phyloP scores from a whole-genome alignment of 2,797 vertebrate genomes.

The Cyprinodon diabolis region DNA sequence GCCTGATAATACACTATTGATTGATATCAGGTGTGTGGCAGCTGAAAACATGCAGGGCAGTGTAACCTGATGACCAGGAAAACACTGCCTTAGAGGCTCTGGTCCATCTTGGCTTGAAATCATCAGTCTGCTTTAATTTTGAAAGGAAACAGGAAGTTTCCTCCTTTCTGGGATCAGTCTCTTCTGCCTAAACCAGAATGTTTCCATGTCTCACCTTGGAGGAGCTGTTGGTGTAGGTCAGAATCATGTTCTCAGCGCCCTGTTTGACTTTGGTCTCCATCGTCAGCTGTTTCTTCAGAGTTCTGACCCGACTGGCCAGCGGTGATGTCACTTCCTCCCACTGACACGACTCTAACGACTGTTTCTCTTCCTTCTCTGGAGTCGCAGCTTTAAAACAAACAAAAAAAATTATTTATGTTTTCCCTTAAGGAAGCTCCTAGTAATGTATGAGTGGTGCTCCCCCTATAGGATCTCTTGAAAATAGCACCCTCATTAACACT shows the following conservation, averaged over 20 bases:
- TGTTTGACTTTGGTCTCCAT: conserved; percentile 95
- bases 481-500: too few relatives aligned
- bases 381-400: conserved; percentile 11
- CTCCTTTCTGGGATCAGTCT: neutral
- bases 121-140: neutral
- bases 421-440: too few relatives aligned
- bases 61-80: too few relatives aligned
- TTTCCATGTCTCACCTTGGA: conserved; percentile 81
- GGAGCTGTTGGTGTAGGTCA: conserved; percentile 84
- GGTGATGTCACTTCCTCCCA: conserved; percentile 82
- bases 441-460: too few relatives aligned
- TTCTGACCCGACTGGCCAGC: conserved; percentile 78
- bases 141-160: neutral
- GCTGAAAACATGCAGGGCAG: too few relatives aligned
- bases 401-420: neutral
- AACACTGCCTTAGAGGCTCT: too few relatives aligned
- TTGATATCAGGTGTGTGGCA: too few relatives aligned
- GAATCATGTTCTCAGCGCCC: conserved; percentile 95
- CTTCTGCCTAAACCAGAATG: too few relatives aligned
- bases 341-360: conserved; percentile 76
- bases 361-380: conserved; percentile 63
- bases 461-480: too few relatives aligned
- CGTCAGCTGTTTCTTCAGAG: conserved; percentile 90
- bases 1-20: too few relatives aligned
- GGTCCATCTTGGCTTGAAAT: too few relatives aligned